A percentile compares a stretch with the other conserved stretches of the same genome.
phyloP scores from a whole-genome alignment of 37 sponge, comb jelly and placozoan genomes.

The Dysidea cf. avara region DNA sequence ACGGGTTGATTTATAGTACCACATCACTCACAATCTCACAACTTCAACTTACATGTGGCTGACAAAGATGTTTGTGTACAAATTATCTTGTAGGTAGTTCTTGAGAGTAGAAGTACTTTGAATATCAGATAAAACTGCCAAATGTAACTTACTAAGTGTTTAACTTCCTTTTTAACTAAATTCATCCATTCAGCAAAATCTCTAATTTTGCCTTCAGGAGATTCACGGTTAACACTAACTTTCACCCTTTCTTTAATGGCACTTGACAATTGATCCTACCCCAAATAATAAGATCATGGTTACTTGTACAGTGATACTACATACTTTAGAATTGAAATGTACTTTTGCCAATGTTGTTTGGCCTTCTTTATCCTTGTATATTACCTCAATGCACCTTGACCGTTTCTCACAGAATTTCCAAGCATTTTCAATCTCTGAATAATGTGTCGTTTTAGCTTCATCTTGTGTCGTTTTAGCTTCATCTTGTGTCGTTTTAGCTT shows the following conservation, averaged over 20 bases:
- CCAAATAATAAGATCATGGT: background rate
- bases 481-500: no score
- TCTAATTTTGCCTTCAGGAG: conserved; percentile 40
- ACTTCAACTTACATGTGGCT: no score
- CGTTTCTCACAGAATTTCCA: conserved; percentile 44
- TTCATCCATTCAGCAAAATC: conserved; percentile 51
- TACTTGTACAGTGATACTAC: no score
- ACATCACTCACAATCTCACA: no score
- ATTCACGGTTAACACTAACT: conserved; percentile 19
- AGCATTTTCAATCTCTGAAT: conserved; percentile 12
- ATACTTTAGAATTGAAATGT: conserved; percentile 47
- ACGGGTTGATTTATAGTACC: no score
- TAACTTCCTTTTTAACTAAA: conserved; percentile 9
- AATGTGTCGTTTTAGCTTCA: no score
- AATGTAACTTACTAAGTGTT: conserved; percentile 5
- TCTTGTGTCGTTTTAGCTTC: no score
- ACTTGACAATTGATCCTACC: no score
- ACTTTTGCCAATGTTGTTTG: conserved; percentile 34
- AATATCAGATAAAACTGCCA: conserved; percentile 10
- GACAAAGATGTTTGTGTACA: conserved; percentile 27
- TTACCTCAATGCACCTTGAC: conserved; percentile 49
- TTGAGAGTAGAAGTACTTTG: conserved; percentile 5
- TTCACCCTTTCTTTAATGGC: no score
- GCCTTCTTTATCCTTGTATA: conserved; percentile 46
- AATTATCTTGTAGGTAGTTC: conserved; percentile 18